phyloP scores from a whole-genome alignment of 2,888 invertebrate genomes.

The Folsomia manolachei region DNA sequence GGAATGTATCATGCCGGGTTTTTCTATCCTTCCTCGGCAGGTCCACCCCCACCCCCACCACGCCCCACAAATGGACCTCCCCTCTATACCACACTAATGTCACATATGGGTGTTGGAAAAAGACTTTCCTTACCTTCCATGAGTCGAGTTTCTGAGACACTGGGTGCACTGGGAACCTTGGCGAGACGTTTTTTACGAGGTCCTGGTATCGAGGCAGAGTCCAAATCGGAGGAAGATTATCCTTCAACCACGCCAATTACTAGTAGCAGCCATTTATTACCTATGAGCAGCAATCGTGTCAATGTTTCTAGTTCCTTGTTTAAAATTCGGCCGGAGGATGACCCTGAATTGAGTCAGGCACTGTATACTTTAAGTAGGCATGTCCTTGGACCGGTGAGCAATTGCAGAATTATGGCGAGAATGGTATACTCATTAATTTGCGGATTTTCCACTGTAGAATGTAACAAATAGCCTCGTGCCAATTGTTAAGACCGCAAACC shows the following conservation, averaged over 20 bases:
- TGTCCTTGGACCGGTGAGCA: conserved; percentile 60
- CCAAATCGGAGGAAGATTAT: conserved; percentile 16
- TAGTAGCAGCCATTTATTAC: neutral
- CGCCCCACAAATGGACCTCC: neutral
- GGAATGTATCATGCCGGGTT: neutral
- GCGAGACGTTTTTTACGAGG: conserved; percentile 81
- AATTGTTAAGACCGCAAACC: conserved; percentile 58
- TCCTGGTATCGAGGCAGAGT: conserved; percentile 57
- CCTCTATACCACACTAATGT: conserved; percentile 10
- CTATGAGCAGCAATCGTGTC: neutral
- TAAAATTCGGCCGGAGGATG: conserved; percentile 47
- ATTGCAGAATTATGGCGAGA: too few relatives aligned
- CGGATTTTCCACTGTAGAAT: conserved; percentile 58
- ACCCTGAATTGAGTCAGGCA: conserved; percentile 67
- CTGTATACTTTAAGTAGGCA: conserved; percentile 77
- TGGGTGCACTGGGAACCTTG: conserved; percentile 80
- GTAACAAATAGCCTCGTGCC: conserved; percentile 78
- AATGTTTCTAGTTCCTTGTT: conserved; percentile 1
- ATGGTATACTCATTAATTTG: neutral
- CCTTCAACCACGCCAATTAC: conserved; percentile 21
- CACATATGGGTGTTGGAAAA: conserved; percentile 26
- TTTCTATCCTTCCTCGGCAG: neutral
- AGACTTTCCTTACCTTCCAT: conserved; percentile 48
- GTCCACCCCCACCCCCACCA: neutral
- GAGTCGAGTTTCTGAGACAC: conserved; percentile 57